Evolutionary conservation across 2,797 vertebrate genomes (phyloP).

Genomic region (Spizella passerina): DNA sequence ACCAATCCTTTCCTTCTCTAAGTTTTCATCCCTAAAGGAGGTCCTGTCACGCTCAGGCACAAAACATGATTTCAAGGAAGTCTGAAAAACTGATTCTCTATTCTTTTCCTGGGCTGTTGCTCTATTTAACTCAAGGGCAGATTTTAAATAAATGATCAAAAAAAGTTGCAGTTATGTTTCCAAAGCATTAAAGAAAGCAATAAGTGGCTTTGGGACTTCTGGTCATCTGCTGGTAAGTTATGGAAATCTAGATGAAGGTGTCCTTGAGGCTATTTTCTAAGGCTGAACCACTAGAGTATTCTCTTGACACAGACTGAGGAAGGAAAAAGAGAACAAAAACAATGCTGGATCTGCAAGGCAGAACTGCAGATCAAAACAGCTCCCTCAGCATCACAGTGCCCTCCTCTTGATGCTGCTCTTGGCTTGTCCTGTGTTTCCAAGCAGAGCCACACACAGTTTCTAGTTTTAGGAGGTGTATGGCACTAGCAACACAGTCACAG

Average conservation of each 20-base stretch:
- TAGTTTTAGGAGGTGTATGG: background rate
- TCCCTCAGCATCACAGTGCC: background rate
- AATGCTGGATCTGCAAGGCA: background rate
- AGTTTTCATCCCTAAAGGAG: background rate
- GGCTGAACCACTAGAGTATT: background rate
- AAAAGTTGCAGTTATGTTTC: background rate
- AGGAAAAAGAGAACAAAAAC: background rate
- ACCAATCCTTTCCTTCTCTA: background rate
- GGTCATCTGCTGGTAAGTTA: background rate
- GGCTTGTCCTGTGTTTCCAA: background rate
- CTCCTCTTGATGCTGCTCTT: background rate
- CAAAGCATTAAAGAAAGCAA: background rate
- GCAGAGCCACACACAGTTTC: background rate
- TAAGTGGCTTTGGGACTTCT: background rate
- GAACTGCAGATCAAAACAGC: background rate
- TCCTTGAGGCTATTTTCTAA: background rate
- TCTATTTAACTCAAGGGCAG: background rate
- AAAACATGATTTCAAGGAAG: background rate
- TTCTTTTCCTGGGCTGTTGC: background rate
- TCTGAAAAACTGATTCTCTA: background rate
- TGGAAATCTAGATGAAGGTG: background rate
- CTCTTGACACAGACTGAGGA: background rate
- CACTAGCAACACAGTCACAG: background rate
- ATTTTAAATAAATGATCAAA: conserved; percentile 19
- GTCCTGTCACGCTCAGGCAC: background rate